phyloP scores from a whole-genome alignment of 1,140 invertebrate species.

The Lineus longissimus region DNA sequence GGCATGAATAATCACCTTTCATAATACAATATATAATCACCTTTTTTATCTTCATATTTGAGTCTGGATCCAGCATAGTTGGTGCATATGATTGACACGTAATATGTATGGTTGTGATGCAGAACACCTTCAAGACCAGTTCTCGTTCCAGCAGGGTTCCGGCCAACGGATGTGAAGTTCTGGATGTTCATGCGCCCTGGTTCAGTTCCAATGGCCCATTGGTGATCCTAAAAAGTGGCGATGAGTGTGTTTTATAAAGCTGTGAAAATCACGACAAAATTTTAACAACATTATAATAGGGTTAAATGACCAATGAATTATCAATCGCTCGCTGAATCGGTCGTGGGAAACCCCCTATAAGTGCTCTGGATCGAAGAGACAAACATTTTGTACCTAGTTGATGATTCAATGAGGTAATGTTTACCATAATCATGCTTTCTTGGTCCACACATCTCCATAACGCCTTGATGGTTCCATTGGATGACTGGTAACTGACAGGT shows the following conservation, averaged over 20 bases:
- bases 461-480: slow-evolving; percentile 27
- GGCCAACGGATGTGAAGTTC: slow-evolving; percentile 18
- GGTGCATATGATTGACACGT: slow-evolving; percentile 24
- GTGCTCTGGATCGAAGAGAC: too few species aligned
- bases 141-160: slow-evolving; percentile 21
- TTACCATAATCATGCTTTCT: slow-evolving; percentile 25
- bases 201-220: slow-evolving; percentile 29
- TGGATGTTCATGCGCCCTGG: slow-evolving; percentile 24
- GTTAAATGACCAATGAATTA: too few species aligned
- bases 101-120: slow-evolving; percentile 25
- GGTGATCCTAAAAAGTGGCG: slow-evolving; percentile 25
- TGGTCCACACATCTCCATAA: slow-evolving; percentile 27
- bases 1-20: too few species aligned
- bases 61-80: slow-evolving; percentile 21
- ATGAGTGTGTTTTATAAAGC: too few species aligned
- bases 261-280: too few species aligned
- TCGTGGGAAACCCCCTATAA: too few species aligned
- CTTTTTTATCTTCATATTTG: slow-evolving; percentile 14
- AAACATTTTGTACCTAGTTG: too few species aligned
- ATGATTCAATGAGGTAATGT: too few species aligned
- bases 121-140: slow-evolving; percentile 17
- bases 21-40: too few species aligned
- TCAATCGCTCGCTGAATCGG: too few species aligned
- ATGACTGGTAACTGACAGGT: slow-evolving; percentile 23
- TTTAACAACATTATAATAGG: too few species aligned